Evolutionary conservation across 2,797 vertebrate species (phyloP), one percentile per base, ranked within the genome.

Genomic region (Coreius guichenoti): DNA sequence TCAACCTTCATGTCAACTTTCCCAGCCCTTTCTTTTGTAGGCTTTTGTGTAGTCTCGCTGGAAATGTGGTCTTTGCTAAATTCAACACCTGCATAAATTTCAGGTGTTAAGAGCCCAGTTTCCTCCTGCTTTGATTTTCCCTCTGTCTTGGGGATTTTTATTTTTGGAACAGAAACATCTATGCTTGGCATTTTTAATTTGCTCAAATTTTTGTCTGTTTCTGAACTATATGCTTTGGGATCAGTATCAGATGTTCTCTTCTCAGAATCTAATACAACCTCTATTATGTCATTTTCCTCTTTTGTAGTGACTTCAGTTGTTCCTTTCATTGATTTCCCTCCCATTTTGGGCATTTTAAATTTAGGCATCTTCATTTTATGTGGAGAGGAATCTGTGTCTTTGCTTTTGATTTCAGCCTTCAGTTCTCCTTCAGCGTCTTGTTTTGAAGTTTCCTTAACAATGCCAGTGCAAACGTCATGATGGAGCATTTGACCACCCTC

Each of bases 341-440:
- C 80, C 33, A 78, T 58, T 75, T 89, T 83, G 63, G 90, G 77
- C 0, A 9, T 87, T 70, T 87, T 89, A 11, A 65, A 86, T 47
- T 90, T 90, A 36, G 67, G 80, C 85, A 87, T 26, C 86, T 43
- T n/a, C 80, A 65, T 93, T 91, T 87, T 91, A 31, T 73, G 75
- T 56, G 56, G 83, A 77, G 67, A 87, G 72, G 19, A 29, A 61
- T 79, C 33, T 65, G 67, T 80, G 61, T 84, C 73, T 80, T 73
- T 85, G 29, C 29, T 36, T 79, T 23, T 72, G 7, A 65, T 63
- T 47, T 80, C 65, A n/a, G 26, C 39, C 39, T 61, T 85, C 14
- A 14, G 11, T 36, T 85, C 83, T 61, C 13, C 51, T 33, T 72
- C 36, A 79, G n/a, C 19, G 1, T 76, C 73, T 39, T 43, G 16